Percentiles rank a stretch among this genome's conserved stretches.
Conservation (phyloP, 2,888 invertebrate species). For the Rhingia campestris region DNA sequence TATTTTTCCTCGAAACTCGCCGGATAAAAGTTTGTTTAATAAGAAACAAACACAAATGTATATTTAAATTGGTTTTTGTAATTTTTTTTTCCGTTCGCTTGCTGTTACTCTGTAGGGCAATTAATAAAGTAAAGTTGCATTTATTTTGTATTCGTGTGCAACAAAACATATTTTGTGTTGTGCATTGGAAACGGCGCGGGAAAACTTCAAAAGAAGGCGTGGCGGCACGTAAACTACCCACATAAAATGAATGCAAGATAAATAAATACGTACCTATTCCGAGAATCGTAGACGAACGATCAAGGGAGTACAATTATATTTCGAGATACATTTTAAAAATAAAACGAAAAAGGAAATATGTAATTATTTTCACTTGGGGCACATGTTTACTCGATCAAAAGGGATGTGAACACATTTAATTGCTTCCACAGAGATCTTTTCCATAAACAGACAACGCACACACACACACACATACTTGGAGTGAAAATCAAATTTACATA, state of each 20-base stretch:
- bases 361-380: conserved; percentile 52
- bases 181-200: conserved; percentile 42
- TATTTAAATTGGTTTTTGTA: conserved; percentile 50
- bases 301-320: conserved; percentile 57
- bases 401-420: conserved; percentile 14
- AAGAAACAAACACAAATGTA: conserved; percentile 55
- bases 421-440: conserved; percentile 9
- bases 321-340: conserved; percentile 43
- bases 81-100: conserved; percentile 36
- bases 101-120: conserved; percentile 47
- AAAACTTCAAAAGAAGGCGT: conserved; percentile 62
- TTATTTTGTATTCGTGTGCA: conserved; percentile 12
- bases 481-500: conserved; percentile 30
- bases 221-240: conserved; percentile 48
- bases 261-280: conserved; percentile 38
- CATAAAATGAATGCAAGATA: conserved; percentile 55
- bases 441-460: not conserved
- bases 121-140: conserved; percentile 54
- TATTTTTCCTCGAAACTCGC: conserved; percentile 25
- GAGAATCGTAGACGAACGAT: conserved; percentile 33
- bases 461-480: conserved; percentile 1
- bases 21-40: conserved; percentile 49
- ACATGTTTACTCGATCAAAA: conserved; percentile 11
- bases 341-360: conserved; percentile 20
- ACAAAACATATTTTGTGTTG: conserved; percentile 9